A percentile compares a stretch with the other conserved stretches of the same genome.
Conservation (phyloP, 2,888 invertebrate genomes). For the Timema cristinae region DNA sequence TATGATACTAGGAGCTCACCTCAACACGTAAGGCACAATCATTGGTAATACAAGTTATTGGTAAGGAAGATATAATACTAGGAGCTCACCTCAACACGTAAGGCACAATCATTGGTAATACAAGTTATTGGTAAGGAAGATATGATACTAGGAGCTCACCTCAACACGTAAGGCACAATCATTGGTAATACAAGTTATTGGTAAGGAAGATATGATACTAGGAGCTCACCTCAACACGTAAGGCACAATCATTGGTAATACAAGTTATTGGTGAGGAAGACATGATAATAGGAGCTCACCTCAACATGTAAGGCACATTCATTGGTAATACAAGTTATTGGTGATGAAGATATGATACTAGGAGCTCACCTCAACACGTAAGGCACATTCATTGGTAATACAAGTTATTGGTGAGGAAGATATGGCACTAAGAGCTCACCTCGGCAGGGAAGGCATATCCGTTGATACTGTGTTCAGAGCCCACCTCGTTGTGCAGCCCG, state of each 20-base stretch:
- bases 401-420: neutral
- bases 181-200: neutral
- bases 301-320: too few species aligned
- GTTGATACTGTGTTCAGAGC: slow-evolving; percentile 96
- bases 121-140: neutral
- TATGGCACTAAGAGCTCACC: slow-evolving; percentile 55
- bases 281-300: slow-evolving; percentile 45
- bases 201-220: neutral
- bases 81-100: slow-evolving; percentile 90
- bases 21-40: too few species aligned
- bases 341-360: neutral
- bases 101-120: slow-evolving; percentile 83
- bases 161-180: too few species aligned
- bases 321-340: neutral
- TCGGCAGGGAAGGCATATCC: slow-evolving; percentile 96
- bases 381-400: slow-evolving; percentile 83
- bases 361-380: slow-evolving; percentile 90
- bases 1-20: slow-evolving; percentile 58
- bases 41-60: neutral
- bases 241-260: slow-evolving; percentile 83
- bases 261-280: neutral
- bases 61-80: neutral
- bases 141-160: slow-evolving; percentile 58
- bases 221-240: slow-evolving; percentile 90
- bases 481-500: slow-evolving; percentile 84